Conservation (phyloP, 1,140 invertebrate genomes). For the Ditylenchus dipsaci region DNA sequence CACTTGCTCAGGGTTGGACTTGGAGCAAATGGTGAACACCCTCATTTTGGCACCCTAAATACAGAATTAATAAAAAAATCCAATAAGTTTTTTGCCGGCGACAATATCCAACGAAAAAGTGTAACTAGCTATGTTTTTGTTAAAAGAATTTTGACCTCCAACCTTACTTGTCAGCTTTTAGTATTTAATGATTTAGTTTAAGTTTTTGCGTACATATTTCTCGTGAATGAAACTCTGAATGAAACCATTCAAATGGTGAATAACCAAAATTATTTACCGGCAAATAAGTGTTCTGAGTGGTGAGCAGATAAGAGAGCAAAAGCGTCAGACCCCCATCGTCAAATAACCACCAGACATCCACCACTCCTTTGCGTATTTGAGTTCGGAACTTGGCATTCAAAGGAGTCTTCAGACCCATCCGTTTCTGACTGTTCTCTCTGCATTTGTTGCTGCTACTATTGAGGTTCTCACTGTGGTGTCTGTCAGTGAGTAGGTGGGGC, state of each 20-base stretch:
- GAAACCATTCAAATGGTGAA: too few species aligned
- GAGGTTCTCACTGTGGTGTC: neutral
- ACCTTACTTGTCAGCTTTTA: too few species aligned
- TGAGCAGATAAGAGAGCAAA: slow-evolving; percentile 32
- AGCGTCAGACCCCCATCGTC: slow-evolving; percentile 75
- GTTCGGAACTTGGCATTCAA: slow-evolving; percentile 28
- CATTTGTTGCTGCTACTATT: neutral
- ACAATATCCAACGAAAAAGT: too few species aligned
- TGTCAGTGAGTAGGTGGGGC: neutral
- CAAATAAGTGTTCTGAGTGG: slow-evolving; percentile 32
- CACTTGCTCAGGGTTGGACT: slow-evolving; percentile 20
- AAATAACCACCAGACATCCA: slow-evolving; percentile 94
- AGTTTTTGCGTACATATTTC: too few species aligned
- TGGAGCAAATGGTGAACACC: slow-evolving; percentile 39
- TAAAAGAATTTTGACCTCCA: too few species aligned
- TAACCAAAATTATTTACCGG: slow-evolving; percentile 11
- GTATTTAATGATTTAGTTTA: too few species aligned
- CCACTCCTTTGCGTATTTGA: slow-evolving; percentile 25
- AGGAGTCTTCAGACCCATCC: neutral
- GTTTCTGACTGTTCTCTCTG: neutral
- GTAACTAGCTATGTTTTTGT: too few species aligned
- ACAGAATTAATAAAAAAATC: neutral
- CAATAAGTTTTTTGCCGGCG: too few species aligned
- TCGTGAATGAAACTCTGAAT: neutral
- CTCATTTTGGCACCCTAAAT: slow-evolving; percentile 39